Base-by-base conservation (phyloP, 2,888 invertebrate genomes). In the Podotricha telesiphe region DNA sequence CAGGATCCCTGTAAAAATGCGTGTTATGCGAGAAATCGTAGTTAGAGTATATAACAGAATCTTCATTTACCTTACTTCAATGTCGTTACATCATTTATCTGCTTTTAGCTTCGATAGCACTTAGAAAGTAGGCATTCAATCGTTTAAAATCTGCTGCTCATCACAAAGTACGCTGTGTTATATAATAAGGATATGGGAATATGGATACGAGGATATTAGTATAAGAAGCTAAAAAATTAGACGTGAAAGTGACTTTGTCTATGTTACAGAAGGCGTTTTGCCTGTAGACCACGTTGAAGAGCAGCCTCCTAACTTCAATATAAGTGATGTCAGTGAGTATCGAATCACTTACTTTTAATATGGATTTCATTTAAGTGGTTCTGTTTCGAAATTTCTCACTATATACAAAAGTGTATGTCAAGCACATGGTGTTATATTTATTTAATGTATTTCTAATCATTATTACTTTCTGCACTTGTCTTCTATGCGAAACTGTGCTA, bases 241-340 rank as follows among this genome's bases (percentile, higher is more conserved):
- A 45, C 40, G 45, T 68, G 68, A 66, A 22, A 64, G 69, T 64
- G 45, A 74, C 48, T 75, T 71, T 76, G 63, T 71, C 65, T 76
- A 59, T 69, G 70, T 78, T 74, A 61, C 82, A 82, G 81, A 80
- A 63, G 76, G 70, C 70, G 76, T 68, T 62, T 67, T 76, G 55
- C 73, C 75, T 64, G 73, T 79, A 79, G 86, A 81, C 74, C 88
- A 89, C 73, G 87, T 93, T 88, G 94, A 87, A 74, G 87, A 86
- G 72, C 84, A 87, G 80, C 86, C 74, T 58, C 67, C 85, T 76
- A 93, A 93, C 84, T 92, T 96, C 84, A 95, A 95, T 87, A 95
- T 96, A 89, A 96, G 96, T 94, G 96, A 96, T 95, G 96, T 96
- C 94, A 94, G 96, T 96, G 93, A 96, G 96, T 96, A 94, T 80